Evolutionary conservation across 2,888 invertebrate species (phyloP).

Genomic region (Eledona agricola): DNA sequence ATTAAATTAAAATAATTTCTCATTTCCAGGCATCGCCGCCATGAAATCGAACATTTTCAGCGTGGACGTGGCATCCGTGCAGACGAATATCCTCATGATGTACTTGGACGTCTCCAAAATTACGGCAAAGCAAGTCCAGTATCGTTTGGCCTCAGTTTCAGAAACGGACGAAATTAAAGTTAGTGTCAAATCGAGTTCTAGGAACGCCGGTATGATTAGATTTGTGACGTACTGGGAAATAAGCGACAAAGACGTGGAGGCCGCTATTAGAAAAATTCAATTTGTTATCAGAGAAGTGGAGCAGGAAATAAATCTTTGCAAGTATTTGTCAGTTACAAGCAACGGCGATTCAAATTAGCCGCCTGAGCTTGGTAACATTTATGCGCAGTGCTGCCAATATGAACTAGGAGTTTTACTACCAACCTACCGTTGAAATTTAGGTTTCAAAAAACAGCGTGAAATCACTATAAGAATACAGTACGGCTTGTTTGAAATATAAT

Average conservation of each 20-base stretch:
- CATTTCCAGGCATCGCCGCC: slow-evolving; percentile 67
- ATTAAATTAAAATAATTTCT: slow-evolving; percentile 20
- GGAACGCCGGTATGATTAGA: slow-evolving; percentile 70
- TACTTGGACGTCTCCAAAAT: slow-evolving; percentile 64
- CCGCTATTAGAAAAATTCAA: slow-evolving; percentile 75
- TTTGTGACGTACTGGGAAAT: slow-evolving; percentile 79
- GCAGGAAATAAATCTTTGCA: slow-evolving; percentile 16
- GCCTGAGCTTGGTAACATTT: no score
- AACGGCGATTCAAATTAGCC: no score
- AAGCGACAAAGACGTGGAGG: slow-evolving; percentile 70
- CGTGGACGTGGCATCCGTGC: slow-evolving; percentile 70
- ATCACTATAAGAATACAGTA: neutral
- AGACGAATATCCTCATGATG: slow-evolving; percentile 81
- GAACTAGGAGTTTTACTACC: no score
- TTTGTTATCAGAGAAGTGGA: slow-evolving; percentile 72
- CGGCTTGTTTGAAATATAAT: neutral
- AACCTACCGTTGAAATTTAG: no score
- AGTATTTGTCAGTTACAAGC: slow-evolving; percentile 1
- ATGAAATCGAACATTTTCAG: slow-evolving; percentile 69
- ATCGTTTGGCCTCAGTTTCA: slow-evolving; percentile 63
- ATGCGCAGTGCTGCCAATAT: no score
- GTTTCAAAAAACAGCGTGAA: neutral
- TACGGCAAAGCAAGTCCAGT: slow-evolving; percentile 66
- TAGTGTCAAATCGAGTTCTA: slow-evolving; percentile 69
- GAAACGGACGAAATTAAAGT: slow-evolving; percentile 65